A percentile compares a stretch with the other conserved stretches of the same genome.
These are phyloP conservation scores for Antheraea mylitta DNA, from an alignment of 1,140 invertebrate genomes.

Conservation along the genomic window DNA sequence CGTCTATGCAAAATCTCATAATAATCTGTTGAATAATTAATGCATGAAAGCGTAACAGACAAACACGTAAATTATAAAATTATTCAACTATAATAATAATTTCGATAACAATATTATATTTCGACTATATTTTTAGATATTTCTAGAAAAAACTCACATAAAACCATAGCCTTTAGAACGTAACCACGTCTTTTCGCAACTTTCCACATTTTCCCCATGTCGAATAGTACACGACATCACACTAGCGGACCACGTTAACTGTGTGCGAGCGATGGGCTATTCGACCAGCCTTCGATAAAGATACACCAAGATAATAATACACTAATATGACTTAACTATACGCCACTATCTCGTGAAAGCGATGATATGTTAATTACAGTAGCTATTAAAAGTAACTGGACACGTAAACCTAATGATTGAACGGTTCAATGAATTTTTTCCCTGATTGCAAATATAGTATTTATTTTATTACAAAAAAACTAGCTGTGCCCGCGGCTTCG, in stretches of 20 bases:
- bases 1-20: too few species aligned
- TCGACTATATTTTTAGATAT: too few species aligned
- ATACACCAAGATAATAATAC: neutral
- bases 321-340: neutral
- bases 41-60: too few species aligned
- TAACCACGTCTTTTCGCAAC: constrained; percentile 36
- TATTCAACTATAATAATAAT: too few species aligned
- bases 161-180: constrained; percentile 35
- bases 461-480: too few species aligned
- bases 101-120: too few species aligned
- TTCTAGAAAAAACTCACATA: constrained; percentile 36
- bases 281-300: neutral
- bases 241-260: neutral
- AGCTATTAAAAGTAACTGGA: constrained; percentile 2
- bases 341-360: neutral
- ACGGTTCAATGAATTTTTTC: neutral
- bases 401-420: constrained; percentile 6
- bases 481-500: too few species aligned
- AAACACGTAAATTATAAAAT: too few species aligned
- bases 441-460: neutral
- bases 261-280: neutral
- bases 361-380: constrained; percentile 2
- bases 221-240: constrained; percentile 8
- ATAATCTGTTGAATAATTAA: too few species aligned
- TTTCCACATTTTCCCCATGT: constrained; percentile 44